These are phyloP conservation scores for Cerastoderma edule DNA, from an alignment of 2,888 invertebrate genomes.

Conservation along the genomic window DNA sequence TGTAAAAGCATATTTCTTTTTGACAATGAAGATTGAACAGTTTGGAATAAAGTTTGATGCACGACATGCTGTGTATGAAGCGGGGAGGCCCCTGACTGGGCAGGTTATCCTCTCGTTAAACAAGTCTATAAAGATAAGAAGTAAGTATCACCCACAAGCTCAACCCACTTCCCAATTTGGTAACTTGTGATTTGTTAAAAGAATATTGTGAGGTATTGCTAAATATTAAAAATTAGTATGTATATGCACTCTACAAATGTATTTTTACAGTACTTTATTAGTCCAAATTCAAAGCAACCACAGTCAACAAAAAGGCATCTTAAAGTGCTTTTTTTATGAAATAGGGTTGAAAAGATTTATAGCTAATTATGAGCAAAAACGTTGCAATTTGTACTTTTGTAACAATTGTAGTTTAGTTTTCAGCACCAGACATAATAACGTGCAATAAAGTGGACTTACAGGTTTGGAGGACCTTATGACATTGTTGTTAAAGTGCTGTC, in stretches of 20 bases:
- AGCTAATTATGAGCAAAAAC: no score
- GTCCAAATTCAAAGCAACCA: not conserved
- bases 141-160: constrained; percentile 50
- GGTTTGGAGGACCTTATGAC: no score
- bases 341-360: no score
- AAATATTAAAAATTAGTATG: not conserved
- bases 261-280: not conserved
- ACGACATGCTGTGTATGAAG: constrained; percentile 66
- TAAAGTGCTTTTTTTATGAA: not conserved
- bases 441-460: no score
- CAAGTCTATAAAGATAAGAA: constrained; percentile 73
- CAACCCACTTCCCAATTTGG: not conserved
- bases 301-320: not conserved
- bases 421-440: no score
- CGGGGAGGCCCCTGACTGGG: constrained; percentile 68
- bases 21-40: constrained; percentile 67
- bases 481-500: no score
- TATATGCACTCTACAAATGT: not conserved
- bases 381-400: no score
- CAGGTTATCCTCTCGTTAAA: constrained; percentile 63
- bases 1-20: no score
- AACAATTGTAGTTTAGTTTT: no score
- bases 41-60: constrained; percentile 74
- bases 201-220: not conserved
- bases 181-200: not conserved